These are phyloP conservation scores for Perognathus longimembris DNA, from an alignment of 2,113 vertebrate species.

Conservation along the genomic window DNA sequence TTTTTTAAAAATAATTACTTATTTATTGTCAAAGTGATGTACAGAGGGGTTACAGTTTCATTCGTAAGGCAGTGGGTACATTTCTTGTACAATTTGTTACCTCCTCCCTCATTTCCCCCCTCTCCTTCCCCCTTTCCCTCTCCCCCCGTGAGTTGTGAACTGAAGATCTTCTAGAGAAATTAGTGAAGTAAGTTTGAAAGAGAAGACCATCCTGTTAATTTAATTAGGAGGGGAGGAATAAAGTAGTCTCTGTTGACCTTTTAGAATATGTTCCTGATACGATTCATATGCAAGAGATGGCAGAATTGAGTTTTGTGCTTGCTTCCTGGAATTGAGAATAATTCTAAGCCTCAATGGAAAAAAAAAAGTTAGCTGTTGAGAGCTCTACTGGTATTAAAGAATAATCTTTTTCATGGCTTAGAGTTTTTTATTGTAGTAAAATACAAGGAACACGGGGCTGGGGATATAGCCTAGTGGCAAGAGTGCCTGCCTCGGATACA, in stretches of 20 bases:
- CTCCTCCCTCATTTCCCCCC: too few relatives aligned
- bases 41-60: too few relatives aligned
- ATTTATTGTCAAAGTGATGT: too few relatives aligned
- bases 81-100: too few relatives aligned
- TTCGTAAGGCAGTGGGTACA: too few relatives aligned
- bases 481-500: too few relatives aligned
- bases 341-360: not conserved
- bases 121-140: too few relatives aligned
- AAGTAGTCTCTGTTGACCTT: not conserved
- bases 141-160: too few relatives aligned
- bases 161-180: not conserved
- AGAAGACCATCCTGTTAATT: constrained; percentile 9
- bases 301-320: constrained; percentile 48
- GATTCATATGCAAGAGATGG: not conserved
- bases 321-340: not conserved
- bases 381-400: not conserved
- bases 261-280: not conserved
- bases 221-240: constrained; percentile 4
- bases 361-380: not conserved
- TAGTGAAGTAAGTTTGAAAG: constrained; percentile 34
- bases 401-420: not conserved
- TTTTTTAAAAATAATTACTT: too few relatives aligned
- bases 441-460: too few relatives aligned
- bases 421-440: too few relatives aligned
- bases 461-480: too few relatives aligned